Evolutionary conservation across 1,140 invertebrate species (phyloP), one percentile per base, ranked within the genome.

Genomic region (Leptestheria dahalacensis): DNA sequence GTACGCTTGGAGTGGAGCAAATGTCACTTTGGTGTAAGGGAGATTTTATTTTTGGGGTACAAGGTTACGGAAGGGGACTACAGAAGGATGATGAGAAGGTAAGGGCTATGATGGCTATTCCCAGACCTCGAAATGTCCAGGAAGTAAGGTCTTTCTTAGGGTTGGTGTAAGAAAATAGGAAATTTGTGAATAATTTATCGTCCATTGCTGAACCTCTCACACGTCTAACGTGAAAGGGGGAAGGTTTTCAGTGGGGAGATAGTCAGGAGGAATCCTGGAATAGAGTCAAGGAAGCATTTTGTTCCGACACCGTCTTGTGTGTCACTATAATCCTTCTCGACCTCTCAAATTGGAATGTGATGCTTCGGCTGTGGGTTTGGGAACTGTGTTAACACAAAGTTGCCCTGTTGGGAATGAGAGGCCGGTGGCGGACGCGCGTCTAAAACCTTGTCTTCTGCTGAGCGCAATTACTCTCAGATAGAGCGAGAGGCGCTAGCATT

Each of bases 281-380:
- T 3, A 46, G 53, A 10, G 9, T 65, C 23, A 64, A 49, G 15
- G 20, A 18, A 10, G 9, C 18, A 12, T 20, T 66, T 2, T 33
- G 26, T 11, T 49, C 26, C 21, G 20, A 25, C 11, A 25, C n/a
- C n/a, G 55, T 15, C 18, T 64, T 9, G 61, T 77, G 6, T 65
- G 65, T 15, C 73, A 72, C 55, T 74, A 67, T 59, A 64, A 74
- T 49, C 68, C 68, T 18, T 62, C 70, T 66, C 68, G 71, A 67
- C 73, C 74, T 68, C 66, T 78, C 67, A 68, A 75, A 66, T 66
- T 79, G 6, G 64, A 70, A 6, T 68, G 65, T 9, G 75, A 77
- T 64, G 72, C 70, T 20, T 69, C 64, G 25, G 64, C 68, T 2
- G 65, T 65, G 48, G 71, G 68, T 41, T 41, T 70, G 2, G 71